Percentiles rank a stretch among this genome's conserved stretches.
phyloP scores from a whole-genome alignment of 2,888 invertebrate genomes.

The Trimorus sp. region DNA sequence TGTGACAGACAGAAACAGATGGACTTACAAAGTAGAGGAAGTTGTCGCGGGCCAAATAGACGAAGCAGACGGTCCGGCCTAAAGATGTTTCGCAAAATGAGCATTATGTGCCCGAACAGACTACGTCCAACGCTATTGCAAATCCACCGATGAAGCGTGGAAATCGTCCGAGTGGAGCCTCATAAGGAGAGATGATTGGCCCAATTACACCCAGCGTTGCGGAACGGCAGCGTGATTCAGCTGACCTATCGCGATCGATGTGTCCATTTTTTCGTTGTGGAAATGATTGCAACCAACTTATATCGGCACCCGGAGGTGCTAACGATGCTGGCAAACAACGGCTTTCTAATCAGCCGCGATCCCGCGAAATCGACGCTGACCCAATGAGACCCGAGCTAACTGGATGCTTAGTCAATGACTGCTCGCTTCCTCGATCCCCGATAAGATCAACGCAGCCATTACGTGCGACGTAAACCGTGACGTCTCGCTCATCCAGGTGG shows the following conservation, averaged over 20 bases:
- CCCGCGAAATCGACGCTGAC: slow-evolving; percentile 21
- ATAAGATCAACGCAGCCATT: slow-evolving; percentile 71
- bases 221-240: slow-evolving; percentile 73
- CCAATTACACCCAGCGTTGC: slow-evolving; percentile 76
- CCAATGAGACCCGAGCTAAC: slow-evolving; percentile 72
- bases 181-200: slow-evolving; percentile 76
- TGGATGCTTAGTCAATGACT: slow-evolving; percentile 74
- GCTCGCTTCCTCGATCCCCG: slow-evolving; percentile 73
- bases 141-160: too few relatives aligned
- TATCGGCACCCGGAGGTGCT: slow-evolving; percentile 35
- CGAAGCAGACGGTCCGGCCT: not conserved
- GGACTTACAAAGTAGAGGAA: slow-evolving; percentile 27
- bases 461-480: slow-evolving; percentile 46
- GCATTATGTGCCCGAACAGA: slow-evolving; percentile 1
- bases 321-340: slow-evolving; percentile 17
- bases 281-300: slow-evolving; percentile 1
- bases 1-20: slow-evolving; percentile 52
- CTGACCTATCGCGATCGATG: slow-evolving; percentile 39
- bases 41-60: not conserved
- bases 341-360: not conserved
- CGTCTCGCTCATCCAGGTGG: slow-evolving; percentile 47
- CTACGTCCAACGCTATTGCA: too few relatives aligned
- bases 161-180: slow-evolving; percentile 19
- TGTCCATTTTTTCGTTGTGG: not conserved
- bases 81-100: slow-evolving; percentile 3